These are phyloP conservation scores for Amphiura filiformis DNA, from an alignment of 35 echinoderm and acorn worm species.

Conservation along the genomic window DNA sequence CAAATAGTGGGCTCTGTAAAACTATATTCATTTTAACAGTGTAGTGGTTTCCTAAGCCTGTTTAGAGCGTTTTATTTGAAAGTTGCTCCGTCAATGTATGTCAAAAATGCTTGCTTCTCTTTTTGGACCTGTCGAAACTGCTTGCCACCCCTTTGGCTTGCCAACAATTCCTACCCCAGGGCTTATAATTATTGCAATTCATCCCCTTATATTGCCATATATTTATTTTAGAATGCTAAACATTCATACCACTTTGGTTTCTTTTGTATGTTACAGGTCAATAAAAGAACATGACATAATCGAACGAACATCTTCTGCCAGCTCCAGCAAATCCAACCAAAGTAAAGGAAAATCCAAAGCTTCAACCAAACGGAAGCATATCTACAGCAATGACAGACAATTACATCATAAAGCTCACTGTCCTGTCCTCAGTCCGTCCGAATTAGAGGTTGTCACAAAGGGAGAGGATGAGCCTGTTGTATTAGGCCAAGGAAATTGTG, in stretches of 20 bases:
- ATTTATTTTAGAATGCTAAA: too few relatives aligned
- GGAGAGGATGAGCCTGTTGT: background rate
- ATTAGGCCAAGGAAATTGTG: background rate
- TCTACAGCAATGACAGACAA: background rate
- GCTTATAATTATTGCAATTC: too few relatives aligned
- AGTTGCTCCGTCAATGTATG: too few relatives aligned
- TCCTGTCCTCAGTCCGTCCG: background rate
- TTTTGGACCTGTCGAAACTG: too few relatives aligned
- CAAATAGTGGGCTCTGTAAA: too few relatives aligned
- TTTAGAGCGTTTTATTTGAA: too few relatives aligned
- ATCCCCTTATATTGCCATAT: too few relatives aligned
- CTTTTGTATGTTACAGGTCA: background rate
- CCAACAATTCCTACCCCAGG: too few relatives aligned
- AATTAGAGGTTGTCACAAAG: background rate
- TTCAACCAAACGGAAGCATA: background rate
- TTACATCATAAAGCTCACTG: background rate
- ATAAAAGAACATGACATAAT: background rate
- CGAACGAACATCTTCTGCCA: background rate
- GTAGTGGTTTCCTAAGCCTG: too few relatives aligned
- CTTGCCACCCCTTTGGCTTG: too few relatives aligned
- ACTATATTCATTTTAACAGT: too few relatives aligned
- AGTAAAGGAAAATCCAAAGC: background rate
- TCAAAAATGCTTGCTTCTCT: too few relatives aligned
- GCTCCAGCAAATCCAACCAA: background rate
- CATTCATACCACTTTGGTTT: background rate